These are phyloP conservation scores for Noctua comes DNA, from an alignment of 2,888 invertebrate species.

Conservation along the genomic window DNA sequence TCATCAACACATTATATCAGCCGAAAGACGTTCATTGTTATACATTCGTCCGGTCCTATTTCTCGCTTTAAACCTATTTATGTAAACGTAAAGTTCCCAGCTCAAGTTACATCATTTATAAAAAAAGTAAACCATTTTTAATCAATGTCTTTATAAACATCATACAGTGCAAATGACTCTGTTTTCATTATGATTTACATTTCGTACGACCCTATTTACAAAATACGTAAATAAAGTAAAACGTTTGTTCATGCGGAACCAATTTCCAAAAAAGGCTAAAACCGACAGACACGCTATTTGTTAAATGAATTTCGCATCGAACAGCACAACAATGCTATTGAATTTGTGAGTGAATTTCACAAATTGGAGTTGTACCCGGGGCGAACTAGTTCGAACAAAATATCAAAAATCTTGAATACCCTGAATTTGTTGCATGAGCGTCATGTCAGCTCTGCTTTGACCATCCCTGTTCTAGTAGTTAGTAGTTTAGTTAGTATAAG, in stretches of 20 bases:
- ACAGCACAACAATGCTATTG: conserved; percentile 34
- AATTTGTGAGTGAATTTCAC: conserved; percentile 37
- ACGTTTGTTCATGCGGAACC: background rate
- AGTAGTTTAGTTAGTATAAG: background rate
- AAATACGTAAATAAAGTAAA: conserved; percentile 19
- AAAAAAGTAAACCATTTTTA: background rate
- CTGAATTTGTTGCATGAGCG: background rate
- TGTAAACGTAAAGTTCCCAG: background rate
- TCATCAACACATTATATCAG: background rate
- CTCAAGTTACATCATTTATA: background rate
- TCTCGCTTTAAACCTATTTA: background rate
- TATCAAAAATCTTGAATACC: conserved; percentile 6
- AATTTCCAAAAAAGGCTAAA: conserved; percentile 36
- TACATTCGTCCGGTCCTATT: background rate
- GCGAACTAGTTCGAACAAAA: background rate
- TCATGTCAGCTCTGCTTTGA: background rate
- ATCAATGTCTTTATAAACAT: background rate
- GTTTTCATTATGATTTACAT: background rate
- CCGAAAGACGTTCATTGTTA: background rate
- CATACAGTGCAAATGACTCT: background rate
- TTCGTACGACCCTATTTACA: background rate
- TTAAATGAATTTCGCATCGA: conserved; percentile 37
- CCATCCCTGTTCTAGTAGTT: background rate
- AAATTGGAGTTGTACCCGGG: conserved; percentile 2
- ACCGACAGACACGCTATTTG: conserved; percentile 29